Evolutionary conservation across 2,888 invertebrate genomes (phyloP).

Genomic region (Sinohyriopsis cumingii): DNA sequence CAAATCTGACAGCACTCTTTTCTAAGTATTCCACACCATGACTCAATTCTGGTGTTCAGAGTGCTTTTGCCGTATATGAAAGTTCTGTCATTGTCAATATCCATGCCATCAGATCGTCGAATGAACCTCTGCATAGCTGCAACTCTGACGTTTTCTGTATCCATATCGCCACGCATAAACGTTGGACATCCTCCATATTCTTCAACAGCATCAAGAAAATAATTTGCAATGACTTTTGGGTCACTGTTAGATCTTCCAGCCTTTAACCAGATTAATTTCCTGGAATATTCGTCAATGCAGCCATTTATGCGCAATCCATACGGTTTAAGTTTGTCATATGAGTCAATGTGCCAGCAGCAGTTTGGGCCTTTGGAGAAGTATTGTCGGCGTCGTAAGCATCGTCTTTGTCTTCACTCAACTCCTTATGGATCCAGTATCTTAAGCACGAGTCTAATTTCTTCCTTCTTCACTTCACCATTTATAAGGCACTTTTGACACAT

Average conservation of each 20-base stretch:
- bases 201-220: constrained; percentile 19
- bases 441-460: constrained; percentile 7
- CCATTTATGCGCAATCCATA: constrained; percentile 32
- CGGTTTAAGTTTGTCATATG: constrained; percentile 28
- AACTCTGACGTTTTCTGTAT: constrained; percentile 30
- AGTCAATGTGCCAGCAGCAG: constrained; percentile 32
- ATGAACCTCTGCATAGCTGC: too few species aligned
- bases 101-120: too few species aligned
- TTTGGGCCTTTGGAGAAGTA: constrained; percentile 27
- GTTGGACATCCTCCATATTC: constrained; percentile 21
- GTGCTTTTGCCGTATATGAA: too few species aligned
- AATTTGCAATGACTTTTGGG: constrained; percentile 21
- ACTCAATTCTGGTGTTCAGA: too few species aligned
- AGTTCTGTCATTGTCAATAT: too few species aligned
- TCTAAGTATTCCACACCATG: too few species aligned
- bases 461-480: not conserved
- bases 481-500: too few species aligned
- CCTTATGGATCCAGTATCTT: constrained; percentile 19
- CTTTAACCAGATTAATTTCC: constrained; percentile 31
- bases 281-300: constrained; percentile 32
- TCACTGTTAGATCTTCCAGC: constrained; percentile 25
- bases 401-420: constrained; percentile 9
- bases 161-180: constrained; percentile 25
- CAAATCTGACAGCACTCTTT: too few species aligned
- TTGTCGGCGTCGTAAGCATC: constrained; percentile 21